Percentiles rank a stretch among this genome's conserved stretches.
phyloP scores from a whole-genome alignment of 2,113 vertebrate species.

The Ictidomys tridecemlineatus region DNA sequence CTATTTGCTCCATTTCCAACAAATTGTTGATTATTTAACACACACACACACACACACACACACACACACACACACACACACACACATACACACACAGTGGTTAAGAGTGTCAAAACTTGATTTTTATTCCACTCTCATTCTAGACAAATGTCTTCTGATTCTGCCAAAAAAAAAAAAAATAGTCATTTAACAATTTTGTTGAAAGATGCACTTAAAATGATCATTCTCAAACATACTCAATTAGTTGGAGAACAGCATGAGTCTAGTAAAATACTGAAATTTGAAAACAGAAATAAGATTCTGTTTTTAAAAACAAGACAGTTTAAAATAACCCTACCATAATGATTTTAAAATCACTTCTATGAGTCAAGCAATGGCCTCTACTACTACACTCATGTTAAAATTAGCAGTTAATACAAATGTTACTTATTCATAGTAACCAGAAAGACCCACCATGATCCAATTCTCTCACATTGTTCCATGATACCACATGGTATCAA shows the following conservation, averaged over 20 bases:
- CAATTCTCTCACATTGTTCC: neutral
- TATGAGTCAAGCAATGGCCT: neutral
- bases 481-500: neutral
- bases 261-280: neutral
- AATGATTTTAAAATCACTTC: neutral
- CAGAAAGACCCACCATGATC: neutral
- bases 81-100: neutral
- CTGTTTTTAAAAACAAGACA: neutral
- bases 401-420: constrained; percentile 22
- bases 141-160: constrained; percentile 13
- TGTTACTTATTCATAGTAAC: neutral
- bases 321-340: neutral
- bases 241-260: neutral
- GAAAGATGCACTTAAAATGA: constrained; percentile 28
- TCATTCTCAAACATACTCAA: neutral
- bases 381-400: neutral
- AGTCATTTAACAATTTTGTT: constrained; percentile 27
- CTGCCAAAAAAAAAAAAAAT: neutral
- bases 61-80: neutral
- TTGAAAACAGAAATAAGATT: neutral
- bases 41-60: constrained; percentile 10
- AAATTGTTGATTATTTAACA: neutral
- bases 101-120: neutral
- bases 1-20: neutral
- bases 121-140: neutral